A percentile compares a stretch with the other conserved stretches of the same genome.
Evolutionary conservation across 2,113 vertebrate genomes (phyloP).

Genomic region (Oriolus oriolus): DNA sequence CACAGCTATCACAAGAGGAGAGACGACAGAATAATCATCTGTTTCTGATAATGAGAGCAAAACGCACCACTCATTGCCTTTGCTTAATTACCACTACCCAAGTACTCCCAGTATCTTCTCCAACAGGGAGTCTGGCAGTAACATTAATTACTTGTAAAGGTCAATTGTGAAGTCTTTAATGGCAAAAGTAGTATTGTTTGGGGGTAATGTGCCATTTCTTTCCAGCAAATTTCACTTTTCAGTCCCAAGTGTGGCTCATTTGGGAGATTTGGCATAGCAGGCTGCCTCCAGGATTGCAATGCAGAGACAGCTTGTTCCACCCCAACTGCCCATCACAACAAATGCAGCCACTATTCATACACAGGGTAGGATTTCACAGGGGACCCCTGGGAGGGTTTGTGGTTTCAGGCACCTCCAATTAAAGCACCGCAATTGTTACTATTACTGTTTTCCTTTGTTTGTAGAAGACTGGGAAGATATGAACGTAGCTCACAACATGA

Average conservation of each 20-base stretch:
- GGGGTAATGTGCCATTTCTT: constrained; percentile 42
- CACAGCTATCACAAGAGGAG: constrained; percentile 21
- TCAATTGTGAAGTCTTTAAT: constrained; percentile 57
- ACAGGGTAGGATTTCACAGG: background rate
- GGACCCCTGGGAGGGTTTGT: background rate
- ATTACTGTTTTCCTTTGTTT: background rate
- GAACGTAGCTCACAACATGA: background rate
- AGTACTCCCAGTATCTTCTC: constrained; percentile 26
- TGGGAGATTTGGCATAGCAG: background rate
- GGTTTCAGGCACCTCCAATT: background rate
- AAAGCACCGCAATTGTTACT: background rate
- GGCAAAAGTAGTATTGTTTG: constrained; percentile 31
- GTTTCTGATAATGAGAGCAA: constrained; percentile 41
- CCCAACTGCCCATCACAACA: background rate
- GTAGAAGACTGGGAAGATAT: background rate
- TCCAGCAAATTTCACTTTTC: constrained; percentile 28
- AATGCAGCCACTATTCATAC: background rate
- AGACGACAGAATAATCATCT: constrained; percentile 38
- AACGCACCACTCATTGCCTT: constrained; percentile 26
- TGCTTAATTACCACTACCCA: constrained; percentile 57
- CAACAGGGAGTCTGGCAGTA: constrained; percentile 46
- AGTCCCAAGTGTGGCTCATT: background rate
- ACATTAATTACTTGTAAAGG: constrained; percentile 65
- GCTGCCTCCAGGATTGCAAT: background rate
- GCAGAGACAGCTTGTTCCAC: background rate